phyloP scores from a whole-genome alignment of 2,113 vertebrate species.

The Proterorhinus semilunaris region DNA sequence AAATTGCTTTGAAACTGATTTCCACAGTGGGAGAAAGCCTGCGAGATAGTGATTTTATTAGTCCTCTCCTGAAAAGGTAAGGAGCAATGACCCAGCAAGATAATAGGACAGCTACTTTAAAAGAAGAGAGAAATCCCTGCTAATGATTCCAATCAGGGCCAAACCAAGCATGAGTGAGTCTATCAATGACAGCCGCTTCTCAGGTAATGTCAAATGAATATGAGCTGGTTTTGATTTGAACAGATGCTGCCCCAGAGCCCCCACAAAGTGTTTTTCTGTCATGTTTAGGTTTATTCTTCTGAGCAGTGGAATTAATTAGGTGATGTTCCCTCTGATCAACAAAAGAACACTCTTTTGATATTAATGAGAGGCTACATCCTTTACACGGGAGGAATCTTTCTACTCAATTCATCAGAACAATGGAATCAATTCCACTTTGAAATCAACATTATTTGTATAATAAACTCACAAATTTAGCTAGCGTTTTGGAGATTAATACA shows the following conservation, averaged over 20 bases:
- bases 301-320: conserved; percentile 62
- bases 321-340: conserved; percentile 53
- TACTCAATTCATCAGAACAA: conserved; percentile 4
- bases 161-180: conserved; percentile 27
- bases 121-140: conserved; percentile 32
- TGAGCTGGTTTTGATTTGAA: conserved; percentile 21
- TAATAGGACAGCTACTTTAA: conserved; percentile 57
- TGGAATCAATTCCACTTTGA: neutral
- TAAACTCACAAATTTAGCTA: no score
- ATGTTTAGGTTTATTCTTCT: conserved; percentile 41
- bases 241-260: conserved; percentile 32
- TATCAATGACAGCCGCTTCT: conserved; percentile 36
- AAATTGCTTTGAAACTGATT: conserved; percentile 79
- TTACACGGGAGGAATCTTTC: conserved; percentile 33
- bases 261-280: conserved; percentile 53
- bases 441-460: conserved; percentile 4
- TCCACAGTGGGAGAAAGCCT: conserved; percentile 54
- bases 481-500: no score
- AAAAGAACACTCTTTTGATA: conserved; percentile 60
- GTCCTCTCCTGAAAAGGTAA: conserved; percentile 60
- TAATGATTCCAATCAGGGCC: conserved; percentile 43
- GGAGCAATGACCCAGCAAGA: conserved; percentile 52
- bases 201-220: conserved; percentile 35
- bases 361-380: conserved; percentile 45
- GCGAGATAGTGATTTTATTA: conserved; percentile 69